A percentile compares a stretch with the other conserved stretches of the same genome.
Evolutionary conservation across 2,888 invertebrate species (phyloP).

Genomic region (Yponomeuta malinellus): DNA sequence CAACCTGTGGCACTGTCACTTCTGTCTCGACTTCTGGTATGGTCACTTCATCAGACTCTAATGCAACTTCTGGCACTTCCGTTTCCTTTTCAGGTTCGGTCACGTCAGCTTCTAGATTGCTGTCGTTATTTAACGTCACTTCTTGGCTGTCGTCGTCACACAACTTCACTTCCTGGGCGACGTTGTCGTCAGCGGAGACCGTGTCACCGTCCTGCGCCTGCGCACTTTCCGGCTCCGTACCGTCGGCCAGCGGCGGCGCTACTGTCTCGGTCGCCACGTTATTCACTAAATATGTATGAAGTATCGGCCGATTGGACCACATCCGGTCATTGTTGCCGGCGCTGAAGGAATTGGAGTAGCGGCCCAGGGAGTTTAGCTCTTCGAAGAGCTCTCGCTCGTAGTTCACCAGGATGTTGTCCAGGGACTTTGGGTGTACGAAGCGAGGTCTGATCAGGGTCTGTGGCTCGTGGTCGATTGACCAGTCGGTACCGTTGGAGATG

Average conservation of each 20-base stretch:
- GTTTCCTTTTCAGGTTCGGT: constrained; percentile 27
- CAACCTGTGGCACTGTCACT: constrained; percentile 20
- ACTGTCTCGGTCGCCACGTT: constrained; percentile 67
- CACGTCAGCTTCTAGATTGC: constrained; percentile 61
- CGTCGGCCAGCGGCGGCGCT: constrained; percentile 48
- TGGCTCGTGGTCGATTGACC: constrained; percentile 77
- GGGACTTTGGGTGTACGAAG: constrained; percentile 81
- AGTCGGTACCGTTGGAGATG: constrained; percentile 80
- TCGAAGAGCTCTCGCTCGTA: constrained; percentile 84
- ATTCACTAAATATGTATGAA: constrained; percentile 70
- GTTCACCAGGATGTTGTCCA: constrained; percentile 81
- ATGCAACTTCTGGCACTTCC: constrained; percentile 32
- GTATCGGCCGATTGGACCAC: constrained; percentile 48
- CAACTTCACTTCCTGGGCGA: constrained; percentile 64
- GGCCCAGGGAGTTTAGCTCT: constrained; percentile 82
- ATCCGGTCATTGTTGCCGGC: constrained; percentile 64
- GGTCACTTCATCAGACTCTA: background rate
- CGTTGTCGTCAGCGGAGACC: constrained; percentile 65
- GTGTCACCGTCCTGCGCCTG: constrained; percentile 44
- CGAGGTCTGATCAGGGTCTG: constrained; percentile 76
- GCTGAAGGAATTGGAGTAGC: constrained; percentile 39
- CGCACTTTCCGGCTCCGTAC: constrained; percentile 40
- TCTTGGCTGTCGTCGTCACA: constrained; percentile 44
- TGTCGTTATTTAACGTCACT: constrained; percentile 43
- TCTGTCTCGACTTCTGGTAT: constrained; percentile 23